Percentiles rank a stretch among this genome's conserved stretches.
Evolutionary conservation across 1,140 invertebrate species (phyloP).

Genomic region (Drosophila orosa): DNA sequence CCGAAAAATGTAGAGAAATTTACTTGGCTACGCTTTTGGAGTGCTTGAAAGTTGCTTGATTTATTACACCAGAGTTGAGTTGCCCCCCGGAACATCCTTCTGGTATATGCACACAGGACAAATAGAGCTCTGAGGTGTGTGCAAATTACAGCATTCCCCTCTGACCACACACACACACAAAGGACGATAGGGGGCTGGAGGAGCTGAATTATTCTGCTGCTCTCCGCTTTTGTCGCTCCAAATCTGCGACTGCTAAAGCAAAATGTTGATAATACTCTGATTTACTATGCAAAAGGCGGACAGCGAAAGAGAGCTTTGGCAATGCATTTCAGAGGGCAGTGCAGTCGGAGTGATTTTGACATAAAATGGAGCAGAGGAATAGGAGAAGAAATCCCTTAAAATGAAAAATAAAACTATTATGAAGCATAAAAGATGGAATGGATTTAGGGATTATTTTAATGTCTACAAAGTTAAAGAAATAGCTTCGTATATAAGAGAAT

Average conservation of each 20-base stretch:
- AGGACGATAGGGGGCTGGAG: constrained; percentile 23
- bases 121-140: constrained; percentile 65
- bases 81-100: constrained; percentile 11
- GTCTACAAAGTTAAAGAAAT: background rate
- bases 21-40: constrained; percentile 73
- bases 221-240: constrained; percentile 37
- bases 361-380: constrained; percentile 13
- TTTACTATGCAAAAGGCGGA: constrained; percentile 59
- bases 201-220: constrained; percentile 59
- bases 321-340: constrained; percentile 32
- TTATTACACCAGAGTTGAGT: constrained; percentile 60
- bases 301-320: constrained; percentile 41
- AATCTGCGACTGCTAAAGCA: constrained; percentile 66
- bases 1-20: constrained; percentile 42
- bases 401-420: background rate
- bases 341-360: constrained; percentile 22
- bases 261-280: constrained; percentile 74
- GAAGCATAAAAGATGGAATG: background rate
- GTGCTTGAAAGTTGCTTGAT: constrained; percentile 80
- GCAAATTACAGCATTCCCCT: constrained; percentile 75
- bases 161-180: constrained; percentile 60
- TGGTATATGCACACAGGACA: constrained; percentile 63
- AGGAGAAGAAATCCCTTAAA: constrained; percentile 8
- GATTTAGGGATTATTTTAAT: background rate
- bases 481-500: background rate